A percentile compares a stretch with the other conserved stretches of the same genome.
These are phyloP conservation scores for Istiophorus platypterus DNA, from an alignment of 2,113 vertebrate genomes.

Conservation along the genomic window DNA sequence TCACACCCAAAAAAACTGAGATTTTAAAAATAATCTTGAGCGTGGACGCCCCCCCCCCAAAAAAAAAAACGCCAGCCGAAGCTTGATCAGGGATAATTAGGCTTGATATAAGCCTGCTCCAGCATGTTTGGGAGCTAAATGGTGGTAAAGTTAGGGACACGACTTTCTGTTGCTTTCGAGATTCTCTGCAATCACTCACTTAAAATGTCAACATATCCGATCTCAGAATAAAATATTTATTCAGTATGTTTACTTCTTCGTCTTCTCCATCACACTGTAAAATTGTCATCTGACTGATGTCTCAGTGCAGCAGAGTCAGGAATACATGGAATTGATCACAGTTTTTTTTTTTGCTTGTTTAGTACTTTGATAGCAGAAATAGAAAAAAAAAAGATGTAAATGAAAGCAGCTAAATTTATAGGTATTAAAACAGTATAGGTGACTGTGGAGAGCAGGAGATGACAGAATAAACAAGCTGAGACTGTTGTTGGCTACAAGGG, in stretches of 20 bases:
- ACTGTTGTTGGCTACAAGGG: neutral
- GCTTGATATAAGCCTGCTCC: neutral
- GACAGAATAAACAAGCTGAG: slow-evolving; percentile 5
- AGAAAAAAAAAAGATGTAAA: slow-evolving; percentile 3
- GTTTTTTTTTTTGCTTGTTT: neutral
- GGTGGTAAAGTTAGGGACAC: neutral
- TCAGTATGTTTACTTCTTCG: neutral
- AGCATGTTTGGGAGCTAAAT: slow-evolving; percentile 2
- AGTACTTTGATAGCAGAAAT: slow-evolving; percentile 4
- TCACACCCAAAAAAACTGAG: neutral
- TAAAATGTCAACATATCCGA: slow-evolving; percentile 34
- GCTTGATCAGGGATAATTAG: neutral
- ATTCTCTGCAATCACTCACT: slow-evolving; percentile 8
- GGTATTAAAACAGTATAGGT: neutral
- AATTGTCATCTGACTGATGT: slow-evolving; percentile 3
- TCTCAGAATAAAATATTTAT: slow-evolving; percentile 1
- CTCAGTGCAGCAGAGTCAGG: neutral
- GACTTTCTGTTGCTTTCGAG: neutral
- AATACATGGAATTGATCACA: neutral
- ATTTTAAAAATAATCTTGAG: neutral
- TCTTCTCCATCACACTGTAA: neutral
- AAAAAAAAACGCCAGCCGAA: neutral
- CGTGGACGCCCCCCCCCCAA: too few species aligned
- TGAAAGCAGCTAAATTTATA: neutral
- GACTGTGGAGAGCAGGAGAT: neutral